Conservation (phyloP, 2,113 vertebrate species). For the Gasterosteus nipponicus region DNA sequence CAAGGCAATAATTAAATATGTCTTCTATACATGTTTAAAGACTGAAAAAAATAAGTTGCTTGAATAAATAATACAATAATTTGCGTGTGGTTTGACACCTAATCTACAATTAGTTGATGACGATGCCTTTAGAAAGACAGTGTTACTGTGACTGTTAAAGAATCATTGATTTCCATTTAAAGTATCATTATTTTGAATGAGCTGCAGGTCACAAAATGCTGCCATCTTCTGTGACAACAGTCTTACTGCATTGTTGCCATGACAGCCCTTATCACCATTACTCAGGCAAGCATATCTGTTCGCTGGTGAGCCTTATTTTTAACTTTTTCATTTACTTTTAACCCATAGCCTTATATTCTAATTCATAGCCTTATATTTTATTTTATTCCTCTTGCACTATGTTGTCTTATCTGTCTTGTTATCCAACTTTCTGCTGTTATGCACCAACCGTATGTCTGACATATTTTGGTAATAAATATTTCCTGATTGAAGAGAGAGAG, state of each 20-base stretch:
- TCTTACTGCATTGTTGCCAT: slow-evolving; percentile 34
- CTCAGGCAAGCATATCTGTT: background rate
- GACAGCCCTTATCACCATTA: background rate
- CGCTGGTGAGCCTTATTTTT: too few relatives aligned
- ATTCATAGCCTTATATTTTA: too few relatives aligned
- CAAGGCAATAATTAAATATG: background rate
- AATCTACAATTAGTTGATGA: background rate
- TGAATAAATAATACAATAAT: background rate
- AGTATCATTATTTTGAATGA: background rate
- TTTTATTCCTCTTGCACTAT: too few relatives aligned
- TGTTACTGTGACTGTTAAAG: background rate
- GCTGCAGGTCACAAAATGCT: slow-evolving; percentile 42
- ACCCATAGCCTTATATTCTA: too few relatives aligned
- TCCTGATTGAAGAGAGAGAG: too few relatives aligned
- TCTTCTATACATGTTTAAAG: background rate
- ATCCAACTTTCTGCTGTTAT: too few relatives aligned
- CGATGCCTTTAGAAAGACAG: background rate
- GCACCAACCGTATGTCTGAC: too few relatives aligned
- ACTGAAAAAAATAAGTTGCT: background rate
- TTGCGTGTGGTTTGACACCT: background rate
- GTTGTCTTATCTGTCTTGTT: too few relatives aligned
- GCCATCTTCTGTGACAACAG: slow-evolving; percentile 54
- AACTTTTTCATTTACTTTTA: too few relatives aligned
- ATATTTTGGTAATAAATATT: too few relatives aligned
- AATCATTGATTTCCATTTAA: background rate